Evolutionary conservation across 2,113 vertebrate species (phyloP).

Genomic region (Verasper variegatus): DNA sequence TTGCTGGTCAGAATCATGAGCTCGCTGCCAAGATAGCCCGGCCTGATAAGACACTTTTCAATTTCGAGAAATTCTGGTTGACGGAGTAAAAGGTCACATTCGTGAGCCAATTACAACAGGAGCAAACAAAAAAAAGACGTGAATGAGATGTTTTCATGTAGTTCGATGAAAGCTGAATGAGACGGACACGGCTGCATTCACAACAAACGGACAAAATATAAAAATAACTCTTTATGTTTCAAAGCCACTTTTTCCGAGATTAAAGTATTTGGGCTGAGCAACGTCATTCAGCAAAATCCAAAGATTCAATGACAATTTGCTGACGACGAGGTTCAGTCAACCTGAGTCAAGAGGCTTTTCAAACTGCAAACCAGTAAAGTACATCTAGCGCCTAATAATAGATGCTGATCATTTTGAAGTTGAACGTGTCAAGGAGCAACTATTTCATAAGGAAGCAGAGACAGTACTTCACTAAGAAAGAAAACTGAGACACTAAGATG

Average conservation of each 20-base stretch:
- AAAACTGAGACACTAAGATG: background rate
- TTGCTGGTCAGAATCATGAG: constrained; percentile 64
- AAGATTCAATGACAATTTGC: background rate
- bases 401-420: background rate
- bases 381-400: background rate
- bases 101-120: constrained; percentile 67
- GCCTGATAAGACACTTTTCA: constrained; percentile 67
- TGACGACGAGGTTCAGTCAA: background rate
- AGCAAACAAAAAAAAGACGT: constrained; percentile 42
- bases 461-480: background rate
- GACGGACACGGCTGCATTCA: constrained; percentile 11
- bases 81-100: constrained; percentile 78
- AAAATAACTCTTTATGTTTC: background rate
- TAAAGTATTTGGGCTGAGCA: background rate
- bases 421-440: background rate
- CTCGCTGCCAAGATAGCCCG: constrained; percentile 59
- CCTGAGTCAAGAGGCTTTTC: background rate
- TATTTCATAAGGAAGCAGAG: background rate
- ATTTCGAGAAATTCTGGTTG: constrained; percentile 65
- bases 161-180: constrained; percentile 21
- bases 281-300: background rate
- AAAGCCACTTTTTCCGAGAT: background rate
- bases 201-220: background rate
- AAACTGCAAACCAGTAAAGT: background rate
- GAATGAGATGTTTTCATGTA: constrained; percentile 24